phyloP scores from a whole-genome alignment of 2,888 invertebrate species.

The Theodoxus fluviatilis region DNA sequence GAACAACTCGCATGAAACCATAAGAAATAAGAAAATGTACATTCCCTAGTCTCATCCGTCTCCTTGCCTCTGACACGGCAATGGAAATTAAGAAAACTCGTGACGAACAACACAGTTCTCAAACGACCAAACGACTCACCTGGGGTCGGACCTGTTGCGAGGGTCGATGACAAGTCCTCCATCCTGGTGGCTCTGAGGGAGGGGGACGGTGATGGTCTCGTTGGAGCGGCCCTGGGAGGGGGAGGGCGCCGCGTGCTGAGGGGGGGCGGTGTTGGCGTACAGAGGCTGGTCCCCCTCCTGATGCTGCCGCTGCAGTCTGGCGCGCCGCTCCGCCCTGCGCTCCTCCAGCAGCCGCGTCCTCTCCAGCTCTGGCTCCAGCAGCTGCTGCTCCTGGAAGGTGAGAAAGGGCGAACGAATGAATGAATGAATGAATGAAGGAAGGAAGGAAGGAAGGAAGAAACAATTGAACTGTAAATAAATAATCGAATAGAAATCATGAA shows the following conservation, averaged over 20 bases:
- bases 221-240: constrained; percentile 10
- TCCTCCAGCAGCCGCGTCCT: constrained; percentile 33
- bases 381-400: constrained; percentile 37
- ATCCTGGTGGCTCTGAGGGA: constrained; percentile 14
- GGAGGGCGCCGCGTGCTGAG: not conserved
- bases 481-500: no score
- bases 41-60: not conserved
- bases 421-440: no score
- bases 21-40: not conserved
- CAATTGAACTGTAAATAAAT: no score
- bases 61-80: no score
- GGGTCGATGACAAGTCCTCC: constrained; percentile 34
- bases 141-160: no score
- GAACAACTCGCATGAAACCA: no score
- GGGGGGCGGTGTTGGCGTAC: not conserved
- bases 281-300: constrained; percentile 23
- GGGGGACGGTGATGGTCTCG: not conserved
- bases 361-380: constrained; percentile 36
- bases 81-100: no score
- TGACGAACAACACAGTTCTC: no score
- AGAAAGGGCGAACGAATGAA: no score
- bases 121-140: no score
- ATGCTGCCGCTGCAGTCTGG: constrained; percentile 28
- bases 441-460: no score
- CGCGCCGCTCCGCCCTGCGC: constrained; percentile 33